Conservation (phyloP, 2,113 vertebrate species). For the Telmatochromis sp. region DNA sequence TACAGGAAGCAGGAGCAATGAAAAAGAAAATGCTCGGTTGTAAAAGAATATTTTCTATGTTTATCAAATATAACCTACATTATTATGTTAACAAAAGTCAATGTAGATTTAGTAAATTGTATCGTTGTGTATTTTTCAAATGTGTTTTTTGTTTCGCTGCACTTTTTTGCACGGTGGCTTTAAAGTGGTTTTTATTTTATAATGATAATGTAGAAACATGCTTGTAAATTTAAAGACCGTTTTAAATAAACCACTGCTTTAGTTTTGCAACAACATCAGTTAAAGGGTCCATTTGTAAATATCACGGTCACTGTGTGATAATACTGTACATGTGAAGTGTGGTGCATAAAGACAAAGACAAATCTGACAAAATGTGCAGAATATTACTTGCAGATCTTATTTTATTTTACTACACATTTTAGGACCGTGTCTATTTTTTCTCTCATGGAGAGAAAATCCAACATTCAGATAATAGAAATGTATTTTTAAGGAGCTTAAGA, state of each 20-base stretch:
- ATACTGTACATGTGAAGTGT: background rate
- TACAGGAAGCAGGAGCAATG: background rate
- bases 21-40: background rate
- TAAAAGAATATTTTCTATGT: background rate
- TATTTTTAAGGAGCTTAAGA: background rate
- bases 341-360: background rate
- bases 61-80: background rate
- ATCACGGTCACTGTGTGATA: background rate
- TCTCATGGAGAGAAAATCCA: background rate
- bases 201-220: background rate
- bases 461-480: rapidly evolving
- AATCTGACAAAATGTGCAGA: background rate
- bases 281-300: background rate
- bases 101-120: background rate
- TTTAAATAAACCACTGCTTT: background rate
- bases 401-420: background rate
- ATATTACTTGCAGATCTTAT: background rate
- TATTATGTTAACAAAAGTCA: background rate
- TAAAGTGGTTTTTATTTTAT: background rate
- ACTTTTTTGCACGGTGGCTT: background rate
- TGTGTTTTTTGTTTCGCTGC: background rate
- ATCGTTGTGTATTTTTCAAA: background rate
- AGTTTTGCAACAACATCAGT: background rate
- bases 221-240: background rate
- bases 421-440: background rate